A percentile compares a stretch with the other conserved stretches of the same genome.
These are phyloP conservation scores for Tauraco erythrolophus DNA, from an alignment of 2,113 vertebrate species.

Conservation along the genomic window DNA sequence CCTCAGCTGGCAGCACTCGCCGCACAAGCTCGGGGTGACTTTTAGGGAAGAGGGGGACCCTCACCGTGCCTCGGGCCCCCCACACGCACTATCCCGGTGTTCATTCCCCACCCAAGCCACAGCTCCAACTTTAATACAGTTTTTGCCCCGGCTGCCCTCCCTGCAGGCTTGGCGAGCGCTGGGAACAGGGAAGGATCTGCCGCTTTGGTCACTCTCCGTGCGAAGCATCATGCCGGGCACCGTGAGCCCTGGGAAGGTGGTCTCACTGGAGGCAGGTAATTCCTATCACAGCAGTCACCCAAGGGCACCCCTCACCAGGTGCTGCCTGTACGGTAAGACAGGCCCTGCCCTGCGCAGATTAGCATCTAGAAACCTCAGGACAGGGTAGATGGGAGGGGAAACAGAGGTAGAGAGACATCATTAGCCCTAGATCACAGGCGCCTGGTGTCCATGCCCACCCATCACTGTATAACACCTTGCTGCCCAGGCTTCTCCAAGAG, in stretches of 20 bases:
- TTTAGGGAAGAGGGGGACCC: not conserved
- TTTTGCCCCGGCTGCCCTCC: not conserved
- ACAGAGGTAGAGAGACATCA: not conserved
- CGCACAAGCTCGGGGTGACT: not conserved
- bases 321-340: rapidly evolving
- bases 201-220: not conserved
- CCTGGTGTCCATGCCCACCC: not conserved
- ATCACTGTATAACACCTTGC: not conserved
- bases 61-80: rapidly evolving
- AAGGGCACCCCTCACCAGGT: not conserved
- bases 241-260: not conserved
- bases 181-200: not conserved
- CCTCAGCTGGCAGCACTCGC: not conserved
- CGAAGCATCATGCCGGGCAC: not conserved
- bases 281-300: not conserved
- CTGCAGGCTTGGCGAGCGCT: not conserved
- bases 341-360: not conserved
- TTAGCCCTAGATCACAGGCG: not conserved
- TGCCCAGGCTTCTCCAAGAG: not conserved
- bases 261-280: not conserved
- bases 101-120: not conserved
- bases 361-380: not conserved
- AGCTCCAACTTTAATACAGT: not conserved
- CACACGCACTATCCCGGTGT: rapidly evolving
- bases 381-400: not conserved